These are phyloP conservation scores for Panopea generosa DNA, from an alignment of 2,888 invertebrate species.

Conservation along the genomic window DNA sequence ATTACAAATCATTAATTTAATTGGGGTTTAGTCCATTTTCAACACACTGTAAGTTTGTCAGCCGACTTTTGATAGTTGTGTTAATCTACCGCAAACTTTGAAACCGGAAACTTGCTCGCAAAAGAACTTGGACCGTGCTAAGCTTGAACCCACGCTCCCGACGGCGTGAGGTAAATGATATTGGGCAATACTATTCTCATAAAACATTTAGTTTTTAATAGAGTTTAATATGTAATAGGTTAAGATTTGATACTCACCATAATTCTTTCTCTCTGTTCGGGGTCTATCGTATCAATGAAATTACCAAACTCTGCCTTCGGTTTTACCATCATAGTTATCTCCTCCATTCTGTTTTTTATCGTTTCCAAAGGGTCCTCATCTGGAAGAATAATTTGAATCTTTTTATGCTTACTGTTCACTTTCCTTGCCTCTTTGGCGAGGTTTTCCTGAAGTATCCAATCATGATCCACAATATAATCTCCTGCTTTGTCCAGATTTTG, in stretches of 20 bases:
- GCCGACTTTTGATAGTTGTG: too few species aligned
- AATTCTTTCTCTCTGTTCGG: slow-evolving; percentile 70
- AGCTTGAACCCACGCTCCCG: too few species aligned
- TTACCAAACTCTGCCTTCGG: slow-evolving; percentile 72
- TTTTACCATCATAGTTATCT: slow-evolving; percentile 77
- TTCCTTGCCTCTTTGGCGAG: slow-evolving; percentile 67
- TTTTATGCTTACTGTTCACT: slow-evolving; percentile 66
- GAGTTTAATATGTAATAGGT: too few species aligned
- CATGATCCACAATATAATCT: slow-evolving; percentile 77
- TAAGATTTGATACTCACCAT: slow-evolving; percentile 70
- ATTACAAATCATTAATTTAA: too few species aligned
- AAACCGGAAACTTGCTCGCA: too few species aligned
- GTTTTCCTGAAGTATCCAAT: slow-evolving; percentile 77
- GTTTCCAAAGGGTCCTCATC: slow-evolving; percentile 75
- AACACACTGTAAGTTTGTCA: too few species aligned
- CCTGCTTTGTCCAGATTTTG: slow-evolving; percentile 69
- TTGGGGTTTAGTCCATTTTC: too few species aligned
- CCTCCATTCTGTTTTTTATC: slow-evolving; percentile 73
- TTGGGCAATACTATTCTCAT: too few species aligned
- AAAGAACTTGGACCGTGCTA: too few species aligned
- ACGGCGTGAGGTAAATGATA: too few species aligned
- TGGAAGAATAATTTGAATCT: slow-evolving; percentile 75
- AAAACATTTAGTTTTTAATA: too few species aligned
- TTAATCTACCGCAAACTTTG: too few species aligned
- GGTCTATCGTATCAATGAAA: slow-evolving; percentile 69